Evolutionary conservation across 1,140 invertebrate genomes (phyloP).

Genomic region (Berghia stephanieae): DNA sequence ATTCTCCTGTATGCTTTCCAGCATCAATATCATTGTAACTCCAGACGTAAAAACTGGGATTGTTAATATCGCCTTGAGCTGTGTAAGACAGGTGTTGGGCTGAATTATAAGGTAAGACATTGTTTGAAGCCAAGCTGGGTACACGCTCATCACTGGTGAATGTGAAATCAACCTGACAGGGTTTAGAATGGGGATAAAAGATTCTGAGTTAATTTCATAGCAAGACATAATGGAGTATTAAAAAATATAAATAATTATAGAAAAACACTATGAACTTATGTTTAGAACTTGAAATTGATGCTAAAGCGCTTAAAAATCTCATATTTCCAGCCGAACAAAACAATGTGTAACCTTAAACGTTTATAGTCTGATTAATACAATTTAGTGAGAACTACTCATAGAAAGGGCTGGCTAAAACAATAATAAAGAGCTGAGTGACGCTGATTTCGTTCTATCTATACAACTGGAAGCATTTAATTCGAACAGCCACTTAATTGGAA

Average conservation of each 20-base stretch:
- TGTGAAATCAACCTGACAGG: constrained; percentile 56
- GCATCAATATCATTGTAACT: constrained; percentile 56
- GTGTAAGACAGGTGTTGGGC: constrained; percentile 61
- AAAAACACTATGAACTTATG: background rate
- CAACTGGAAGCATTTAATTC: too few species aligned
- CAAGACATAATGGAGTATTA: background rate
- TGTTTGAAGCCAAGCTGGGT: constrained; percentile 62
- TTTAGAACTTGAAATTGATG: too few species aligned
- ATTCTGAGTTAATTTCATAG: background rate
- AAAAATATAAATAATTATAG: background rate
- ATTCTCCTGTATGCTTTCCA: constrained; percentile 26
- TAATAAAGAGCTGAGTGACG: too few species aligned
- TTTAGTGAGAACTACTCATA: too few species aligned
- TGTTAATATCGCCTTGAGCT: constrained; percentile 54
- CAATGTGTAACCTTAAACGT: too few species aligned
- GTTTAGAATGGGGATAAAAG: too few species aligned
- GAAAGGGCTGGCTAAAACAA: too few species aligned
- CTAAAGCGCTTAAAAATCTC: too few species aligned
- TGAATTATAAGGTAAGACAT: constrained; percentile 59
- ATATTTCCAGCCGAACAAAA: too few species aligned
- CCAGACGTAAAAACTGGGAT: constrained; percentile 55
- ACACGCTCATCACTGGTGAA: constrained; percentile 54
- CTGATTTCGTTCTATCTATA: too few species aligned
- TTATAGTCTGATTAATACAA: too few species aligned
- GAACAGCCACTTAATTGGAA: too few species aligned